Conservation (phyloP, 2,113 vertebrate genomes). For the Megaceryle torquata region DNA sequence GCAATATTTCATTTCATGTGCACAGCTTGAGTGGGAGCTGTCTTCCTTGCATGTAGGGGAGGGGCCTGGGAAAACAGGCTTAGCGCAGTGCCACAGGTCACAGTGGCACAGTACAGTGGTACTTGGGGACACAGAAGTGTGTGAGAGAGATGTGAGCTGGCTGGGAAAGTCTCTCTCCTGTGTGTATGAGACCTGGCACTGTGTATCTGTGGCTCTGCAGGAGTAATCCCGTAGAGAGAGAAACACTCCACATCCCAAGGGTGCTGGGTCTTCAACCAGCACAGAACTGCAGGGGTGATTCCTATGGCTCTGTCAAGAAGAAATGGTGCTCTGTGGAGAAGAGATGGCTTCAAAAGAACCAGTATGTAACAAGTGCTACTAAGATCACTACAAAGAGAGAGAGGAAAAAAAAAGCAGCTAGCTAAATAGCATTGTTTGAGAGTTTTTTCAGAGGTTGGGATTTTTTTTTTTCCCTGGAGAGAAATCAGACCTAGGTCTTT, state of each 20-base stretch:
- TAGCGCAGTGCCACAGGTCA: background rate
- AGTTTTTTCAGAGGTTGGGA: background rate
- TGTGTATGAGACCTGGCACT: background rate
- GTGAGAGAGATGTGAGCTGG: background rate
- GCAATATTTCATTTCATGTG: background rate
- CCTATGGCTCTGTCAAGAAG: background rate
- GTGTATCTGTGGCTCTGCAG: rapidly evolving
- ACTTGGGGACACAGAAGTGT: background rate
- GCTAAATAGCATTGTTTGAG: background rate
- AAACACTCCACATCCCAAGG: background rate
- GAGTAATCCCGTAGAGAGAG: background rate
- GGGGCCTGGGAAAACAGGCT: background rate
- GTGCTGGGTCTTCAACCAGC: background rate
- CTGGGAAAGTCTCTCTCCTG: background rate
- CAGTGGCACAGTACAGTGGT: background rate
- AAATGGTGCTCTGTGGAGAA: background rate
- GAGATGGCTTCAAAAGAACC: background rate
- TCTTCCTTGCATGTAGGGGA: background rate
- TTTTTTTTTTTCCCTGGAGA: background rate
- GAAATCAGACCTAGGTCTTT: background rate
- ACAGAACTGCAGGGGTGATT: background rate
- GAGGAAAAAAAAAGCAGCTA: background rate
- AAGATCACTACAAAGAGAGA: background rate
- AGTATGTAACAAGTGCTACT: background rate
- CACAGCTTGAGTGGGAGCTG: too few species aligned